Percentiles rank a stretch among this genome's conserved stretches.
These are phyloP conservation scores for Drosophila cognata DNA, from an alignment of 2,888 invertebrate species.

Conservation along the genomic window DNA sequence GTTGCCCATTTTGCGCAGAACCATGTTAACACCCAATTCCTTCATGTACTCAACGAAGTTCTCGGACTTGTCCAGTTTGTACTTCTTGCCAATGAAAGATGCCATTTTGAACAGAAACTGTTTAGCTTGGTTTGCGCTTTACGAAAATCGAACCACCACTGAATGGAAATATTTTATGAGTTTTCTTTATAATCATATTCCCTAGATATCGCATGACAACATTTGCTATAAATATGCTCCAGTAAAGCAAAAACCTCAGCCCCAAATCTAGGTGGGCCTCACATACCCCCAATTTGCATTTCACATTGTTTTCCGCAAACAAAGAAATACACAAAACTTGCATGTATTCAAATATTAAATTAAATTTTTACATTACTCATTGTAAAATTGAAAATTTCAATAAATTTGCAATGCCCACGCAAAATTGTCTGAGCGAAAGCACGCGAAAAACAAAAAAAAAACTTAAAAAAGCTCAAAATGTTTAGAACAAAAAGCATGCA, in stretches of 20 bases:
- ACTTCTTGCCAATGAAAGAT: too few species aligned
- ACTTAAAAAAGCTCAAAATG: conserved; percentile 54
- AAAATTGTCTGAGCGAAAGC: conserved; percentile 42
- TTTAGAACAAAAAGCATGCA: conserved; percentile 55
- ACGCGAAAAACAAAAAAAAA: conserved; percentile 36
- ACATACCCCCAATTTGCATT: not conserved
- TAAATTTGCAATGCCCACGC: conserved; percentile 46
- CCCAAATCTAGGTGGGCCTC: not conserved
- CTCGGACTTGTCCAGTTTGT: too few species aligned
- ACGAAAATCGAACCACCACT: too few species aligned
- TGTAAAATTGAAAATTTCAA: conserved; percentile 51
- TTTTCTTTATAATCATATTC: not conserved
- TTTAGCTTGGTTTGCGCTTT: too few species aligned
- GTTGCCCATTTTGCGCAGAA: conserved; percentile 93
- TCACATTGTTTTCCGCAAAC: not conserved
- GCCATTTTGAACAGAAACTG: too few species aligned
- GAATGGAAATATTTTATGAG: not conserved
- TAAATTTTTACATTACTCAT: conserved; percentile 35
- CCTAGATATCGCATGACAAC: not conserved
- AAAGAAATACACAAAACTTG: conserved; percentile 6
- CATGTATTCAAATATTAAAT: conserved; percentile 25
- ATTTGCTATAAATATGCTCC: not conserved
- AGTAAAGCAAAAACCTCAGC: not conserved
- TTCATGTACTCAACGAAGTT: too few species aligned
- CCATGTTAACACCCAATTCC: too few species aligned